Evolutionary conservation across 1,140 invertebrate species (phyloP).

Genomic region (Drosophila hydei): DNA sequence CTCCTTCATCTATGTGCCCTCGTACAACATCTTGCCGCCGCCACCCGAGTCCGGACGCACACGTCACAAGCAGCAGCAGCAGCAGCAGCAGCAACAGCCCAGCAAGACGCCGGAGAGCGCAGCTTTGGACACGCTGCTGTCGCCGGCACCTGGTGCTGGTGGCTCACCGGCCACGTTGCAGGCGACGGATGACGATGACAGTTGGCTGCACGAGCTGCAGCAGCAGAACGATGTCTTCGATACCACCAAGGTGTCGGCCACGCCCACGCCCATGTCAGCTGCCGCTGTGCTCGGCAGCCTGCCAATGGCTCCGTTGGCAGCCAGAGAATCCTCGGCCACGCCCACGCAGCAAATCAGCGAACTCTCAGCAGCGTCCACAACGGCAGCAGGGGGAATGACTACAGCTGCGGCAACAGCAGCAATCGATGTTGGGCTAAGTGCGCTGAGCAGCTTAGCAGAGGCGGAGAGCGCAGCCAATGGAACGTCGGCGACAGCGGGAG

Average conservation of each 20-base stretch:
- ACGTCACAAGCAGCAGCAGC: conserved; percentile 61
- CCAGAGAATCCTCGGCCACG: conserved; percentile 72
- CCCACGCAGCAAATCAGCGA: conserved; percentile 70
- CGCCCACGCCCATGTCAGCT: conserved; percentile 46
- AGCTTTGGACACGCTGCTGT: conserved; percentile 59
- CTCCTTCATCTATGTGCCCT: conserved; percentile 89
- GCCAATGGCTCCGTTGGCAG: conserved; percentile 69
- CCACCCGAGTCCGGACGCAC: conserved; percentile 85
- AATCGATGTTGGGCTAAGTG: conserved; percentile 51
- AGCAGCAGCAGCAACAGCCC: conserved; percentile 38
- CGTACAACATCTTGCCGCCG: conserved; percentile 87
- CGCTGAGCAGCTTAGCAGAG: conserved; percentile 16
- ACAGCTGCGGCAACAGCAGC: conserved; percentile 10
- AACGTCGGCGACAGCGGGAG: conserved; percentile 6
- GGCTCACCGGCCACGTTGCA: conserved; percentile 54
- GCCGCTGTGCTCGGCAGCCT: conserved; percentile 36
- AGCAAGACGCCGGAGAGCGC: conserved; percentile 33
- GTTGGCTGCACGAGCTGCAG: conserved; percentile 75
- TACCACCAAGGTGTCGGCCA: conserved; percentile 66
- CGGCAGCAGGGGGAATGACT: neutral
- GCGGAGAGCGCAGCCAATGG: conserved; percentile 5
- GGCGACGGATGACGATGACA: conserved; percentile 65
- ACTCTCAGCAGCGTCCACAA: conserved; percentile 20
- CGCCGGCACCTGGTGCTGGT: conserved; percentile 46
- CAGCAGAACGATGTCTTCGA: conserved; percentile 80